These are phyloP conservation scores for Thaumatotibia leucotreta DNA, from an alignment of 1,140 invertebrate species.

Conservation along the genomic window DNA sequence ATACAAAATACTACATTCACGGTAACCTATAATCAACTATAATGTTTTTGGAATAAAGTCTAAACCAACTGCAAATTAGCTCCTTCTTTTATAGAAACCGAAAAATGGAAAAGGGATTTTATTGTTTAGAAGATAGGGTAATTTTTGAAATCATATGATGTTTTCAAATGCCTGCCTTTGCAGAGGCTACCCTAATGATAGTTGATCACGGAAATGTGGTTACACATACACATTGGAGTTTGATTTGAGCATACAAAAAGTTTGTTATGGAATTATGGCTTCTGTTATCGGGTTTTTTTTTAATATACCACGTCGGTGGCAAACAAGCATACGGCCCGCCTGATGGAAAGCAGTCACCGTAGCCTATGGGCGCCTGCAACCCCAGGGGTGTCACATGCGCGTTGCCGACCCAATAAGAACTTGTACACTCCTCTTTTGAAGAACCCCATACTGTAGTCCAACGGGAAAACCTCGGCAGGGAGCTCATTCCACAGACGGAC, in stretches of 20 bases:
- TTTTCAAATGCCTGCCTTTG: not conserved
- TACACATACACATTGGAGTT: not conserved
- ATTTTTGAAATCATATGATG: not conserved
- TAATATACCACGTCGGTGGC: too few relatives aligned
- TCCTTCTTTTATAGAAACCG: not conserved
- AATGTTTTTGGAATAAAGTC: not conserved
- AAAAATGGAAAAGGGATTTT: not conserved
- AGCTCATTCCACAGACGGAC: too few relatives aligned
- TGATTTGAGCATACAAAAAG: slow-evolving; percentile 7
- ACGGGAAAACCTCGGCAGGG: too few relatives aligned
- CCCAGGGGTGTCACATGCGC: too few relatives aligned
- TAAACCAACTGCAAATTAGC: not conserved
- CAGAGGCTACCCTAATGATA: not conserved
- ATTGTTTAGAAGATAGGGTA: not conserved
- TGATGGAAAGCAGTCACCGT: too few relatives aligned
- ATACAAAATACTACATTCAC: not conserved
- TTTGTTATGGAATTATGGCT: slow-evolving; percentile 1
- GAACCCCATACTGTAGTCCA: too few relatives aligned
- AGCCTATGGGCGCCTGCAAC: too few relatives aligned
- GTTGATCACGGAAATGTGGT: not conserved
- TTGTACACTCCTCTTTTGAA: too few relatives aligned
- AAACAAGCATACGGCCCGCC: too few relatives aligned
- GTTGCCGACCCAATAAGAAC: too few relatives aligned
- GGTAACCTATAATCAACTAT: not conserved
- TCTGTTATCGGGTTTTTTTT: not conserved